phyloP scores from a whole-genome alignment of 2,113 vertebrate species.

The Bagarius yarrelli region DNA sequence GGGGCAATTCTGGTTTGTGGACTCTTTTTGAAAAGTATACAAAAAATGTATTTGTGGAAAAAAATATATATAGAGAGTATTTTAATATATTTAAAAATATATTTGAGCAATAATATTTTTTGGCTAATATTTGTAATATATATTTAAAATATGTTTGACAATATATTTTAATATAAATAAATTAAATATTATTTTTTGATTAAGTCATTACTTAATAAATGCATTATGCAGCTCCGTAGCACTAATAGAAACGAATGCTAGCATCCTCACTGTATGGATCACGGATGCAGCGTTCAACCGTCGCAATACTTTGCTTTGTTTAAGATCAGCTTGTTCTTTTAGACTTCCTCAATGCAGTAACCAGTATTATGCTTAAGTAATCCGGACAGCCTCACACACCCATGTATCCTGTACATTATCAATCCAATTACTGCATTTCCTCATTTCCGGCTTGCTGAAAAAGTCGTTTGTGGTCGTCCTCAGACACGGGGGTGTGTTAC shows the following conservation, averaged over 20 bases:
- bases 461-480: not conserved
- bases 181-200: no score
- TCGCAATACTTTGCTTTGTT: not conserved
- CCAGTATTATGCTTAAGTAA: not conserved
- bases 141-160: no score
- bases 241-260: not conserved
- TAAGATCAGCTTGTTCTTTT: not conserved
- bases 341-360: not conserved
- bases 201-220: no score
- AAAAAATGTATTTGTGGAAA: no score
- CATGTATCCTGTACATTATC: not conserved
- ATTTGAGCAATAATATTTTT: no score
- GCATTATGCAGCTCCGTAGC: not conserved
- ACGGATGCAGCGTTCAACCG: not conserved
- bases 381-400: conserved; percentile 8
- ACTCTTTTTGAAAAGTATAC: no score
- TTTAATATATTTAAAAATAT: no score
- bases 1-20: no score
- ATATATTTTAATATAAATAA: no score
- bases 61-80: no score
- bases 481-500: not conserved
- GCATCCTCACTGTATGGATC: not conserved
- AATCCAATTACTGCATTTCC: not conserved
- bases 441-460: conserved; percentile 7
- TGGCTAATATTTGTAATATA: no score